A percentile compares a stretch with the other conserved stretches of the same genome.
Evolutionary conservation across 2,888 invertebrate genomes (phyloP).

Genomic region (Hedya salicella): DNA sequence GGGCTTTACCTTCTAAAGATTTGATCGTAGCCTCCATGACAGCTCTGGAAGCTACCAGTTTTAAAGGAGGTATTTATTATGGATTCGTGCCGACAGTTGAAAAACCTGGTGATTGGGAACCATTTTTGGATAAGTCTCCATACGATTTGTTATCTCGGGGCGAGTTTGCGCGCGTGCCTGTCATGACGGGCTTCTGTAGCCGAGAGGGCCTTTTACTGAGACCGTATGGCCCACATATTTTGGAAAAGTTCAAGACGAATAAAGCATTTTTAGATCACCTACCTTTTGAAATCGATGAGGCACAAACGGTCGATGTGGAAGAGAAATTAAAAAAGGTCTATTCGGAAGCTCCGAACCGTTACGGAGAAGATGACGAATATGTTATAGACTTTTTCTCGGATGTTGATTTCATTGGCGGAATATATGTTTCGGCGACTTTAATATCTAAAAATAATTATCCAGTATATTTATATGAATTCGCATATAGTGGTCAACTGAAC

Average conservation of each 20-base stretch:
- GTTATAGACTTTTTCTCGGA: constrained; percentile 81
- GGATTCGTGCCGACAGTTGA: constrained; percentile 81
- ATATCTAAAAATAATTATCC: constrained; percentile 70
- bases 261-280: constrained; percentile 39
- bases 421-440: constrained; percentile 63
- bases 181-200: constrained; percentile 77
- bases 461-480: constrained; percentile 85
- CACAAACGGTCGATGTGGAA: constrained; percentile 58
- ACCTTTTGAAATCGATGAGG: constrained; percentile 32
- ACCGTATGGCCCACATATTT: constrained; percentile 45
- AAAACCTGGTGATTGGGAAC: constrained; percentile 69
- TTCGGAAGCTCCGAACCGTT: constrained; percentile 66
- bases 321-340: constrained; percentile 71
- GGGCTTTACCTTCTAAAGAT: constrained; percentile 62
- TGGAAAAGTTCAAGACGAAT: constrained; percentile 44
- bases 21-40: constrained; percentile 63
- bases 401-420: constrained; percentile 72
- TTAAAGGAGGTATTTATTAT: constrained; percentile 72
- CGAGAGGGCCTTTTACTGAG: constrained; percentile 76
- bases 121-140: constrained; percentile 74
- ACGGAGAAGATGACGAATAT: constrained; percentile 66
- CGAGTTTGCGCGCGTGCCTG: constrained; percentile 77
- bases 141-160: constrained; percentile 69
- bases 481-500: constrained; percentile 83
- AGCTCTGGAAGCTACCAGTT: constrained; percentile 52